phyloP scores from a whole-genome alignment of 64 coral and sea anemone genomes.

The Hydrozoanthus tunicans region DNA sequence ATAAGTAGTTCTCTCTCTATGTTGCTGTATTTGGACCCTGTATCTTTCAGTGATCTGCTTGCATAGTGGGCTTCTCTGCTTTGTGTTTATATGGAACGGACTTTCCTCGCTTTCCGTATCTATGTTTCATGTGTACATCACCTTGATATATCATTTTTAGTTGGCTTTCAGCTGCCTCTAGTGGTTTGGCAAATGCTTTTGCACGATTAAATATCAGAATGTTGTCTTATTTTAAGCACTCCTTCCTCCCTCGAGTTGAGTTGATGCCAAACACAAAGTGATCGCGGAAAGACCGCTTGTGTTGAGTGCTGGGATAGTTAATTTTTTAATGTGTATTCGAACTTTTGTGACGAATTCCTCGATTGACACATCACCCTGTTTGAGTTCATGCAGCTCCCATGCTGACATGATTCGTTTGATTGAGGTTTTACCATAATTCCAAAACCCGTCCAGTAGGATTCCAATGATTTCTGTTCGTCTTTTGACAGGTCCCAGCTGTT shows the following conservation, averaged over 20 bases:
- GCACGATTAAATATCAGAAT: slow-evolving; percentile 40
- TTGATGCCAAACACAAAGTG: slow-evolving; percentile 71
- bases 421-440: slow-evolving; percentile 63
- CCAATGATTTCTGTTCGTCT: slow-evolving; percentile 55
- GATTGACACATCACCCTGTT: slow-evolving; percentile 42
- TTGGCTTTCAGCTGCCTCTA: slow-evolving; percentile 45
- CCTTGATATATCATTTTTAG: slow-evolving; percentile 38
- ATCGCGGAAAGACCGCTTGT: slow-evolving; percentile 43
- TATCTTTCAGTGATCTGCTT: neutral
- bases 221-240: slow-evolving; percentile 59
- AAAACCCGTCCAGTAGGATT: slow-evolving; percentile 50
- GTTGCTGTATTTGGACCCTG: neutral
- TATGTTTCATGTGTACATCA: slow-evolving; percentile 53
- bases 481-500: slow-evolving; percentile 65
- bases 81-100: slow-evolving; percentile 33
- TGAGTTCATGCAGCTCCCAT: slow-evolving; percentile 52
- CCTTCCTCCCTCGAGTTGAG: slow-evolving; percentile 59
- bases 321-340: slow-evolving; percentile 52
- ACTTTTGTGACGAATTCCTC: slow-evolving; percentile 54
- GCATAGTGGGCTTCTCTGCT: slow-evolving; percentile 17
- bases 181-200: slow-evolving; percentile 56
- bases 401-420: slow-evolving; percentile 57
- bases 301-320: slow-evolving; percentile 36
- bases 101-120: slow-evolving; percentile 54
- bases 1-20: neutral